These are phyloP conservation scores for Crioceris asparagi DNA, from an alignment of 2,888 invertebrate species.

Conservation along the genomic window DNA sequence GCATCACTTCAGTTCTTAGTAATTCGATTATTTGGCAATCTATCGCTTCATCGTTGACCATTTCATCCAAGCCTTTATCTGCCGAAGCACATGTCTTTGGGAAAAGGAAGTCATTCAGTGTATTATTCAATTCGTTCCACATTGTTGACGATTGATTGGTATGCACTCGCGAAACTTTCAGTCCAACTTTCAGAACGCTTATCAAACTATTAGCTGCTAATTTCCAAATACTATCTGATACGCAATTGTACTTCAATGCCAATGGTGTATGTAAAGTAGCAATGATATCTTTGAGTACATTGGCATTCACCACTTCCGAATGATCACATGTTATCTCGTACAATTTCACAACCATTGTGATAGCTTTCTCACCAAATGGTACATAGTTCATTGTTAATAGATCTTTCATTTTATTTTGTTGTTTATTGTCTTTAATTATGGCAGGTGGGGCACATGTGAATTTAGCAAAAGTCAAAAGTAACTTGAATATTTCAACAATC, in stretches of 20 bases:
- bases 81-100: constrained; percentile 56
- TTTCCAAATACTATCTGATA: constrained; percentile 74
- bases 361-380: constrained; percentile 73
- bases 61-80: constrained; percentile 48
- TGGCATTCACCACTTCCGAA: constrained; percentile 57
- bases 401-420: constrained; percentile 49
- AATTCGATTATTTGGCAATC: constrained; percentile 76
- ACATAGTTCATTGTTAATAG: constrained; percentile 75
- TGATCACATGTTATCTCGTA: constrained; percentile 65
- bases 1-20: constrained; percentile 69
- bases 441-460: constrained; percentile 59
- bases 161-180: constrained; percentile 75
- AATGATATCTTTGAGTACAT: constrained; percentile 56
- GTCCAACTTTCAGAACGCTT: constrained; percentile 67
- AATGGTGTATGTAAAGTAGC: constrained; percentile 62
- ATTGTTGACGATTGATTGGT: constrained; percentile 63
- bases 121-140: constrained; percentile 80
- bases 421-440: constrained; percentile 41
- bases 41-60: constrained; percentile 61
- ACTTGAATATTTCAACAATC: constrained; percentile 57
- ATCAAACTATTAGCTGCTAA: constrained; percentile 66
- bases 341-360: constrained; percentile 61
- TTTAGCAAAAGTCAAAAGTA: constrained; percentile 54
- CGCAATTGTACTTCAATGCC: constrained; percentile 69
- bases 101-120: constrained; percentile 87